Conservation (phyloP, 2,797 vertebrate species). For the Pseudomugil gertrudae region DNA sequence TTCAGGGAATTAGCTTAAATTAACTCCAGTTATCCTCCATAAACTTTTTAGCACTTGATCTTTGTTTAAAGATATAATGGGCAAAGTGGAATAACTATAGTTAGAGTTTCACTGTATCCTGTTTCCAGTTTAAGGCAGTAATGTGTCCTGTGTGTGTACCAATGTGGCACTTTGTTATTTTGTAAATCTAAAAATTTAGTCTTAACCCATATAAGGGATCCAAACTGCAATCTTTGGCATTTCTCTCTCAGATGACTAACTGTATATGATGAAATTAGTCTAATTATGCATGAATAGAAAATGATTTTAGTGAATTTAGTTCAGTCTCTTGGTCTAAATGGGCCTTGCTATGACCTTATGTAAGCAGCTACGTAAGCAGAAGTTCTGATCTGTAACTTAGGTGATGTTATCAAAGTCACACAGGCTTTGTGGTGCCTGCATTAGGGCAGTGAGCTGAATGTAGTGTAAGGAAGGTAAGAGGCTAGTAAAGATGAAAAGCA, state of each 20-base stretch:
- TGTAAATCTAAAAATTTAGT: conserved; percentile 53
- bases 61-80: conserved; percentile 8
- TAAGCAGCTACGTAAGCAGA: conserved; percentile 61
- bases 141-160: conserved; percentile 14
- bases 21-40: conserved; percentile 6
- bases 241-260: conserved; percentile 35
- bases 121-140: not conserved
- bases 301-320: conserved; percentile 75
- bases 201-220: conserved; percentile 45
- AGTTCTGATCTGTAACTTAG: conserved; percentile 51
- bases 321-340: conserved; percentile 77
- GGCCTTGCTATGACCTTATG: conserved; percentile 71
- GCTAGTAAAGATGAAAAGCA: not conserved
- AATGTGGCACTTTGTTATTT: conserved; percentile 18
- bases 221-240: conserved; percentile 37
- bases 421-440: conserved; percentile 39
- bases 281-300: conserved; percentile 81
- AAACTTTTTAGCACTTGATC: conserved; percentile 6
- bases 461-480: not conserved
- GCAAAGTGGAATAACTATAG: conserved; percentile 5
- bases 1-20: conserved; percentile 11
- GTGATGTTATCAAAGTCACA: conserved; percentile 75
- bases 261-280: conserved; percentile 69
- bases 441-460: conserved; percentile 1
- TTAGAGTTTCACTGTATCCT: too few species aligned